Evolutionary conservation across 1,140 invertebrate genomes (phyloP), one percentile per base, ranked within the genome.

Genomic region (Drosophila seguyi): DNA sequence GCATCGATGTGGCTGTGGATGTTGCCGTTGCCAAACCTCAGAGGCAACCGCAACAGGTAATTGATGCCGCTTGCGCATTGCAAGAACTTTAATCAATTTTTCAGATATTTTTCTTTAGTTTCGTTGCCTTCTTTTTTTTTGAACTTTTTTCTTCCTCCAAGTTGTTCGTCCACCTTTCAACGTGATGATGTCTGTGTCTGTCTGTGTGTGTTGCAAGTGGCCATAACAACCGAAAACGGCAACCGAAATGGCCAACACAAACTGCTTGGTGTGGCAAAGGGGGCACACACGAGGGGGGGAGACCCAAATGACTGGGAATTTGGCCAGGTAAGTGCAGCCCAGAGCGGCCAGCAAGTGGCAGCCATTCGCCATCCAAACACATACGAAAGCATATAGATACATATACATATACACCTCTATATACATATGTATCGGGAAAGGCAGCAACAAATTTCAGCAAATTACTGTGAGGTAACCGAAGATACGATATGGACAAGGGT

Each of bases 1-100:
- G 44, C 44, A 47, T 47, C 45, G 27, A 18, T 63, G 52, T 47
- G 45, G 45, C 2, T 62, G 20, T 7, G 13, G 31, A 27, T 57
- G 58, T 39, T 66, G 67, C 14, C 63, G 31, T 52, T 69, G 56
- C 73, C 59, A 82, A 83, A 83, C 79, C 80, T 72, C 71, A 82
- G 63, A 67, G 65, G 58, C 67, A 75, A 60, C 75, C 75, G 81
- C 80, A 83, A 83, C 81, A 83, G 80, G 81, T 83, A 83, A 83
- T 83, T 83, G 80, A 79, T 83, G 80, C 81, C 75, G 80, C 81
- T 83, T 79, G 81, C 75, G 71, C 80, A 71, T 72, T 83, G 81
- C 80, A 83, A 83, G 81, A 83, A 83, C 81, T 83, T 83, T 83
- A 83, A 83, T 83, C 81, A 83, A 83, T 83, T 83, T 83, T 83